phyloP scores from a whole-genome alignment of 2,797 vertebrate genomes.

The Megalops cyprinoides region DNA sequence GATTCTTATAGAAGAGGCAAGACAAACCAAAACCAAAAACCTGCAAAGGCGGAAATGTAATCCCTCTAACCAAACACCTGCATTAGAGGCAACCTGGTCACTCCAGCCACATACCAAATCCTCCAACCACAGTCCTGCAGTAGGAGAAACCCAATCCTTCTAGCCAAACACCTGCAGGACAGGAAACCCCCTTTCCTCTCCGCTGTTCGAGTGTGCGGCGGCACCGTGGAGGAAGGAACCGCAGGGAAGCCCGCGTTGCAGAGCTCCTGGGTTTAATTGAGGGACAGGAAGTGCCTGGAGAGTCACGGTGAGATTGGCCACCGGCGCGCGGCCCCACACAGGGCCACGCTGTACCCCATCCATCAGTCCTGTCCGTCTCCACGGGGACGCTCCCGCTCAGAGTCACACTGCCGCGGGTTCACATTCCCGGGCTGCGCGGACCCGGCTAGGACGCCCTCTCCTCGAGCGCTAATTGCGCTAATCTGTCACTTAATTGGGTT shows the following conservation, averaged over 20 bases:
- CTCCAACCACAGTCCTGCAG: not conserved
- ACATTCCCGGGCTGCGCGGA: not conserved
- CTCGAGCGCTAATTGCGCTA: slow-evolving; percentile 31
- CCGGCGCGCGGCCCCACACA: not conserved
- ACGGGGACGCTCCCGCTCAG: not conserved
- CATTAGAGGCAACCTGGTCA: no score
- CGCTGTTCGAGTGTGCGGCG: not conserved
- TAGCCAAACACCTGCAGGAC: not conserved
- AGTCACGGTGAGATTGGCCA: slow-evolving; percentile 20
- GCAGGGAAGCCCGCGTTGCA: not conserved
- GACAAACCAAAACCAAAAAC: no score
- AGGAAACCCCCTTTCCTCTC: not conserved
- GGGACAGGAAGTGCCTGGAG: not conserved
- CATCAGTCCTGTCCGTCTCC: slow-evolving; percentile 19
- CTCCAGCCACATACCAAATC: no score
- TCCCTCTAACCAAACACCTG: no score
- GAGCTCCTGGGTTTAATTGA: slow-evolving; percentile 7
- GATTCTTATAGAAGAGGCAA: no score
- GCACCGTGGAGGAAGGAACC: not conserved
- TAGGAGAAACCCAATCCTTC: not conserved
- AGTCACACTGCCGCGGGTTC: not conserved
- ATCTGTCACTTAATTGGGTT: slow-evolving; percentile 39
- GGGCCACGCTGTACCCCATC: slow-evolving; percentile 25
- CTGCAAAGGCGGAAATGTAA: no score
- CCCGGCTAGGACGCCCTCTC: slow-evolving; percentile 25